Conservation (phyloP, 2,888 invertebrate species). For the Nesidiocoris tenuis region DNA sequence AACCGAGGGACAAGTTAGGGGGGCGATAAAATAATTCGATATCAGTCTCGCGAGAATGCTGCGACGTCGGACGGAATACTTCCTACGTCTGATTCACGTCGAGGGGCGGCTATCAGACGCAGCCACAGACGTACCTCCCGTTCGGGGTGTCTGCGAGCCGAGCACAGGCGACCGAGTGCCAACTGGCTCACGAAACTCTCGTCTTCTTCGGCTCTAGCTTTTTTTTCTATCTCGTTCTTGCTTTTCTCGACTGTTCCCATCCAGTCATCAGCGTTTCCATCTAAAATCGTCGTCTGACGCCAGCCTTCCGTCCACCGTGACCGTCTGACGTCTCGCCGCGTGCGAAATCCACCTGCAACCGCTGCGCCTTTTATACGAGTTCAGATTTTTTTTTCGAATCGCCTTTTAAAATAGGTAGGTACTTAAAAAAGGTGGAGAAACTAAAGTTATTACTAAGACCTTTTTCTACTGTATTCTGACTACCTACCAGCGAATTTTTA, state of each 20-base stretch:
- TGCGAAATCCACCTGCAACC: background rate
- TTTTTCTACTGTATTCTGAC: too few species aligned
- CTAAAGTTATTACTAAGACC: too few species aligned
- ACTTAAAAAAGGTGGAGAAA: too few species aligned
- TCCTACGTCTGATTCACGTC: too few species aligned
- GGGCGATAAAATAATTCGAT: too few species aligned
- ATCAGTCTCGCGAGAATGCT: too few species aligned
- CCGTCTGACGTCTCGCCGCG: constrained; percentile 9
- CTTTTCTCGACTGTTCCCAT: constrained; percentile 5
- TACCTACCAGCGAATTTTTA: too few species aligned
- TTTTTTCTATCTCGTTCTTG: background rate
- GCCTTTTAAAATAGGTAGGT: too few species aligned
- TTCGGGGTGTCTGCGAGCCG: background rate
- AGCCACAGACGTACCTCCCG: background rate
- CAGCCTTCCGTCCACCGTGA: constrained; percentile 9
- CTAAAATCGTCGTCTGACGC: constrained; percentile 37
- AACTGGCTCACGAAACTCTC: constrained; percentile 31
- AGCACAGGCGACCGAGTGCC: constrained; percentile 4
- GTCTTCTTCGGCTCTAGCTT: background rate
- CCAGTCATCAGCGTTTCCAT: constrained; percentile 37
- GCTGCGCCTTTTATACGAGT: background rate
- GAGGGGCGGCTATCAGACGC: background rate
- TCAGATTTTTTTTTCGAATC: too few species aligned
- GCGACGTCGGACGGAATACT: too few species aligned
- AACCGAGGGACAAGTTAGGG: too few species aligned